Evolutionary conservation across 2,113 vertebrate species (phyloP), one percentile per base, ranked within the genome.

Genomic region (Lucifuga dentata): DNA sequence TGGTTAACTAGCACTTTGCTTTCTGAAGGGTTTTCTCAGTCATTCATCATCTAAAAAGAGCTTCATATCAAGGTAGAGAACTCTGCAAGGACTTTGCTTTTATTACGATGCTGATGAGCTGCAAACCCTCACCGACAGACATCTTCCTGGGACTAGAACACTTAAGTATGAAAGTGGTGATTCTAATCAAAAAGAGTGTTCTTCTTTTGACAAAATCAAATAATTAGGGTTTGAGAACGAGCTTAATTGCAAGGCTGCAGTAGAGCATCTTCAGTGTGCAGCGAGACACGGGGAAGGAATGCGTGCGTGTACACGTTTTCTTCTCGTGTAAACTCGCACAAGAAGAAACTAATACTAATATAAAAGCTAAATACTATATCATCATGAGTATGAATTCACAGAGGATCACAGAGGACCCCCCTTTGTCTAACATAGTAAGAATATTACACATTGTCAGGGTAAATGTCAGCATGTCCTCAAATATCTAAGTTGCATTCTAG

Each of bases 21-120:
- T 69, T 66, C 45, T 72, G 40, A 68, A 64, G 35, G 56, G n/a
- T 52, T 44, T 64, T 72, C 57, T 33, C 44, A 68, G 38, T 46
- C 32, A 74, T 62, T 63, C 66, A 64, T 83, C 57, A 87, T 35
- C 38, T 43, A 62, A 64, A 40, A 50, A 33, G 65, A 75, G 77
- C 26, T 72, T 57, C 23, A 68, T 63, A 17, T 36, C 60, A 15
- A 61, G 52, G 53, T 21, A 53, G n/a, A 39, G 61, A 84, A 76
- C 68, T 59, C 60, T 24, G 41, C 15, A 56, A 67, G 71, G 48
- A 64, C 43, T 77, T 61, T 20, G 20, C 33, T 57, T 81, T 78
- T 48, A 74, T 43, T 41, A 43, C 13, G 58, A 59, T 57, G 63
- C 35, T 76, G 74, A 78, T 78, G 57, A 84, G 59, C 52, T 53